Evolutionary conservation across 2,888 invertebrate species (phyloP), one percentile per base, ranked within the genome.

Genomic region (Synergus laeviventris): DNA sequence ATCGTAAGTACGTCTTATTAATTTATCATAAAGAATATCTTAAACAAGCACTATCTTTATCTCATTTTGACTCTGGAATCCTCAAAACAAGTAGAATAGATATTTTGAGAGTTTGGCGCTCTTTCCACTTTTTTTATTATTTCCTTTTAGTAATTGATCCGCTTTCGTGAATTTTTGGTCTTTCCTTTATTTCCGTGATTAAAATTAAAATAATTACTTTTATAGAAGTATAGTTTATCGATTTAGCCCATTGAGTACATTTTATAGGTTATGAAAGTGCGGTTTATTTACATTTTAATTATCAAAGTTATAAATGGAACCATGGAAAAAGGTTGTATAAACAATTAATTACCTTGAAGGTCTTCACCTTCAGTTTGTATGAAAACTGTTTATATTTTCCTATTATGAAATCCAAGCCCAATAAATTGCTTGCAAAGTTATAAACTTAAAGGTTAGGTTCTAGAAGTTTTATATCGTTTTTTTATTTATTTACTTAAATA

Each of bases 361-460:
- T 49, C n/a, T 49, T 8, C 2, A n/a, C n/a, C 18, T 11, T 21
- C 11, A 24, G 21, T 24, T 21, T 4, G 4, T 5, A 4, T 56
- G 2, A 2, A 56, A 56, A 56, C 45, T 49, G 3, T 56, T 56
- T 21, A 21, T 18, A 0, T 18, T 12, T 12, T 4, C 9, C 21
- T 56, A 56, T 21, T 24, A 12, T 21, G 18, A 56, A 56, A 56
- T 3, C 21, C 12, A 12, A 56, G 12, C 21, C 11, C 3, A 11
- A 56, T 21, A 18, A 56, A 56, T 18, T 21, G 4, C 31, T 42
- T 42, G 14, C 7, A 7, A 42, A 14, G 2, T 42, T 3, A 42
- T 14, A 42, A 42, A 42, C 11, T 62, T 62, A 11, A 38, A 62
- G 62, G 62, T 62, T 62, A 62, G n/a, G 39, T 21, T 62, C 39